These are phyloP conservation scores for Catostomus latipinnis DNA, from an alignment of 2,797 vertebrate genomes.

Conservation along the genomic window DNA sequence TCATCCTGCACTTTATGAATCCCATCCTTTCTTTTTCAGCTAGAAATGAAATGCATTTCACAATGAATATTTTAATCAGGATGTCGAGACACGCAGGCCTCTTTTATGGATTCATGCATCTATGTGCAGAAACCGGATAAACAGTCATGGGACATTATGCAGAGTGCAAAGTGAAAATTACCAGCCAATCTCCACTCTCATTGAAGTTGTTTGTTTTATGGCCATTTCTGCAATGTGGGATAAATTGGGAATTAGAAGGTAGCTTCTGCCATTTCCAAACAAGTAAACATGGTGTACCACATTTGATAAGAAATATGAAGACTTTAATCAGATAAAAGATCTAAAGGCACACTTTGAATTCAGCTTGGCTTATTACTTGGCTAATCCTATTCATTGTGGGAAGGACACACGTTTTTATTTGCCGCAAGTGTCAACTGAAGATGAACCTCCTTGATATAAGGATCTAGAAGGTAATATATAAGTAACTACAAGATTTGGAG, in stretches of 20 bases:
- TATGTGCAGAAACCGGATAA: conserved; percentile 51
- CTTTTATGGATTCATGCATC: conserved; percentile 59
- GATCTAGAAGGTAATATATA: background rate
- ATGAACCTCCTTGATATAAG: background rate
- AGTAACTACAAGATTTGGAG: background rate
- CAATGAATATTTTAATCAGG: conserved; percentile 57
- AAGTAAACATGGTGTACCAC: background rate
- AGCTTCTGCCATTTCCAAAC: conserved; percentile 16
- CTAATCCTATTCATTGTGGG: background rate
- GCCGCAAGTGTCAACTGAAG: background rate
- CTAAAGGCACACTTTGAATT: conserved; percentile 12
- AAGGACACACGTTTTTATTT: background rate
- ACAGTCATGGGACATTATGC: conserved; percentile 37
- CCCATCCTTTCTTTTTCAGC: conserved; percentile 42
- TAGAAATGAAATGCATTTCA: conserved; percentile 60
- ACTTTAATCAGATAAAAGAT: conserved; percentile 20
- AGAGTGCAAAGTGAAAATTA: conserved; percentile 24
- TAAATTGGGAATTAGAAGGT: conserved; percentile 13
- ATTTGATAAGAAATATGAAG: background rate
- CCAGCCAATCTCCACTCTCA: conserved; percentile 9
- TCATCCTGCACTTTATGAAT: conserved; percentile 43
- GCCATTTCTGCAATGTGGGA: background rate
- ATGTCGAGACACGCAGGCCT: conserved; percentile 42
- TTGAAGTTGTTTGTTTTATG: conserved; percentile 4
- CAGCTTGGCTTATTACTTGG: background rate